Conservation (phyloP, 2,113 vertebrate genomes). For the Turdus rufiventris region DNA sequence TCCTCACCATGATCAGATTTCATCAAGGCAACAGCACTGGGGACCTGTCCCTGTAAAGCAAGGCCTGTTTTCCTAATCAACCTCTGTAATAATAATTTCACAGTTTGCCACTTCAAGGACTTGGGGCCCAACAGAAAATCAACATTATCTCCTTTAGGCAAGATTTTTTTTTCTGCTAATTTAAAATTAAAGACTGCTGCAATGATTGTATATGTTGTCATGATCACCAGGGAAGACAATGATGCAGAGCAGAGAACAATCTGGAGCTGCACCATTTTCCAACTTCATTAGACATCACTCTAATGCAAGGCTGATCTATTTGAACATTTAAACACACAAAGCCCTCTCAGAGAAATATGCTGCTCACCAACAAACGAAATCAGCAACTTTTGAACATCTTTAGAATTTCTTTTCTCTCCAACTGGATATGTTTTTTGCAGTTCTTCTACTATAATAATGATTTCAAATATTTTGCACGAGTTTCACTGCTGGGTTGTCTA, state of each 20-base stretch:
- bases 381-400: neutral
- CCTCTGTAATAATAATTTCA: neutral
- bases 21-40: neutral
- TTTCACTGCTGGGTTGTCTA: neutral
- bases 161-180: neutral
- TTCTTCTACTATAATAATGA: neutral
- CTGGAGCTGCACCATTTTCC: neutral
- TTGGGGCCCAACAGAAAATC: neutral
- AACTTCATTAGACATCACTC: neutral
- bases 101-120: neutral
- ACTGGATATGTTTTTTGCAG: neutral
- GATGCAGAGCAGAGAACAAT: neutral
- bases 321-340: neutral
- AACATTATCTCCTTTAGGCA: neutral
- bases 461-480: neutral
- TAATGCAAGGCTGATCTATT: neutral
- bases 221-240: neutral
- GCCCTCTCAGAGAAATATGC: neutral
- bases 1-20: neutral
- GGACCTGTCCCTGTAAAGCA: neutral
- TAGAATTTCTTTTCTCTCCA: neutral
- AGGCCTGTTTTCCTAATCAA: neutral
- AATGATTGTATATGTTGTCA: neutral
- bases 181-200: neutral
- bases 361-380: neutral